Conservation (phyloP, 2,888 invertebrate genomes). For the Pomacea canaliculata region DNA sequence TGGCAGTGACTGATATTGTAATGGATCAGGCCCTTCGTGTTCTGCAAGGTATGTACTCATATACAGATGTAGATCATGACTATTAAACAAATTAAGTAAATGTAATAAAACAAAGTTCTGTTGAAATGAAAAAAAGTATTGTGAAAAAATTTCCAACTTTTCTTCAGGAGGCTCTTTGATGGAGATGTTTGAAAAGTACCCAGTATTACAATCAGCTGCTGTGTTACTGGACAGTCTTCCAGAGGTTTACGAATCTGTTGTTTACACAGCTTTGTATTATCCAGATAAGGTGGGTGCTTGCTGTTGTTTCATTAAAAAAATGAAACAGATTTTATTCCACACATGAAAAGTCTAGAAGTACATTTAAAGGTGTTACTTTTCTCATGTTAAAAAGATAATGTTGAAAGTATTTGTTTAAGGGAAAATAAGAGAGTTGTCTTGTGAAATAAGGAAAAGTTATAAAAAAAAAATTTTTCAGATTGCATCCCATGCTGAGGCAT, state of each 20-base stretch:
- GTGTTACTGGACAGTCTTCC: constrained; percentile 32
- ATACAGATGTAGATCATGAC: not conserved
- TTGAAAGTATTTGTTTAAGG: not conserved
- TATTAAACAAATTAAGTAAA: too few species aligned
- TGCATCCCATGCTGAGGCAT: constrained; percentile 11
- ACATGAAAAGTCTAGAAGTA: not conserved
- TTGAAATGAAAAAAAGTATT: too few species aligned
- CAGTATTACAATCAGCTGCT: constrained; percentile 25
- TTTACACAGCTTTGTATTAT: constrained; percentile 25
- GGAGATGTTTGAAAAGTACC: constrained; percentile 26
- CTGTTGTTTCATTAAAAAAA: not conserved
- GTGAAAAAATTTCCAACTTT: too few species aligned
- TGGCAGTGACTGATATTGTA: constrained; percentile 23
- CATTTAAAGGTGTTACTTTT: not conserved
- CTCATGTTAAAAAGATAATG: not conserved
- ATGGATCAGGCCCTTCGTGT: constrained; percentile 24
- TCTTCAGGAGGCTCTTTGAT: constrained; percentile 25
- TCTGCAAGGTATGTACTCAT: constrained; percentile 22
- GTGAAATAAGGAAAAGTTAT: too few species aligned
- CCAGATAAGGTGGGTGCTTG: constrained; percentile 27
- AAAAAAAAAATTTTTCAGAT: constrained; percentile 16
- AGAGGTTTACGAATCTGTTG: constrained; percentile 30
- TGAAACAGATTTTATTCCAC: not conserved
- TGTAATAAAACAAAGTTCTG: too few species aligned
- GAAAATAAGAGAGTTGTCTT: too few species aligned